Evolutionary conservation across 1,140 invertebrate species (phyloP).

Genomic region (Varroa destructor): DNA sequence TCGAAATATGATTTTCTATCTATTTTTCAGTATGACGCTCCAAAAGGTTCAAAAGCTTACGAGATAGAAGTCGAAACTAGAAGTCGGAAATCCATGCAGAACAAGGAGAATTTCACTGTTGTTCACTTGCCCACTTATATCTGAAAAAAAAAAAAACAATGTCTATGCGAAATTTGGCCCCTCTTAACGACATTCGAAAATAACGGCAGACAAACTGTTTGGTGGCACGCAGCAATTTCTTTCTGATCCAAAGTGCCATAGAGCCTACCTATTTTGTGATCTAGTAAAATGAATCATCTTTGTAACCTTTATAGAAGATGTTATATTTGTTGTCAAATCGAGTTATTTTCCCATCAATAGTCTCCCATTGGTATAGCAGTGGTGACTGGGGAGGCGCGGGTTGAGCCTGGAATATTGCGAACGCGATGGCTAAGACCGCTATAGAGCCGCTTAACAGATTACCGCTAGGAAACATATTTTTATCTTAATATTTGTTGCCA

Average conservation of each 20-base stretch:
- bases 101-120: conserved; percentile 36
- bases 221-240: no score
- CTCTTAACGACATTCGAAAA: no score
- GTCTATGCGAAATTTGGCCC: neutral
- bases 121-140: conserved; percentile 17
- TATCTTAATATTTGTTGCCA: no score
- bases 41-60: conserved; percentile 32
- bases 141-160: conserved; percentile 30
- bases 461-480: no score
- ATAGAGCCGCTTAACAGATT: conserved; percentile 31
- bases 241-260: conserved; percentile 22
- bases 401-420: conserved; percentile 34
- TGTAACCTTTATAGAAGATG: conserved; percentile 38
- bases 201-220: no score
- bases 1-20: no score
- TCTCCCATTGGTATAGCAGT: conserved; percentile 35
- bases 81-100: conserved; percentile 42
- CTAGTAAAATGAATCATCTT: neutral
- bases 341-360: conserved; percentile 31
- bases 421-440: conserved; percentile 31
- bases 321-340: conserved; percentile 33
- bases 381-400: conserved; percentile 36
- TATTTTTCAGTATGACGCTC: no score
- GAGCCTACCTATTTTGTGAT: neutral
- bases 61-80: conserved; percentile 40